Evolutionary conservation across 2,113 vertebrate species (phyloP), one percentile per base, ranked within the genome.

Genomic region (Chaenocephalus aceratus): DNA sequence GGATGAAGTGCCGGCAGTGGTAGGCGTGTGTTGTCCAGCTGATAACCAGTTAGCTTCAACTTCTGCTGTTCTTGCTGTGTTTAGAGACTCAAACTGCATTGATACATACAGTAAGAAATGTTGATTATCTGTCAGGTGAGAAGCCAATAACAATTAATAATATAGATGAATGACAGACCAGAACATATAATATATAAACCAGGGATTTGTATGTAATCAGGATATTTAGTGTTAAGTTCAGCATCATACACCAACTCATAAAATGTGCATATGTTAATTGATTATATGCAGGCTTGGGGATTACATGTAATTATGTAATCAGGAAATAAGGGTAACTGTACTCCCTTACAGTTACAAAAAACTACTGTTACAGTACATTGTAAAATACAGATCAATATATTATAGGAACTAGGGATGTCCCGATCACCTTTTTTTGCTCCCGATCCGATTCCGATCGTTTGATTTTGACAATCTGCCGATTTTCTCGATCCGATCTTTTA

Each of bases 1-100:
- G 10, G 49, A 44, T 71, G 13, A 77, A 82, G 75, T 51, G 51
- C 34, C 73, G 56, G 54, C 81, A 48, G 84, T 54, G 61, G 23
- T 60, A 73, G 77, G 49, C 54, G 59, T 84, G 62, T 77, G 61
- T 71, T 69, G 45, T 30, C 30, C 3, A 4, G 30, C 30, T 30
- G 30, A 30, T 30, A 4, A 30, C 30, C 3, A 82, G 77, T 62
- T 75, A 45, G 44, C 70, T 72, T 75, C 62, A 44, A 57, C 56
- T 69, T 78, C 3, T 56, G 49, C 11, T 10, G 9, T 30, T 41
- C 36, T 41, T 3, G 59, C 77, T 72, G 18, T 69, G 83, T 72
- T 44, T 66, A 66, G 51, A 56, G 63, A 56, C 60, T 69, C 46
- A 64, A 59, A 75, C 48, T 57, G 46, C 63, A 51, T 1, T 6